Evolutionary conservation across 2,888 invertebrate genomes (phyloP).

Genomic region (Rutpela maculata): DNA sequence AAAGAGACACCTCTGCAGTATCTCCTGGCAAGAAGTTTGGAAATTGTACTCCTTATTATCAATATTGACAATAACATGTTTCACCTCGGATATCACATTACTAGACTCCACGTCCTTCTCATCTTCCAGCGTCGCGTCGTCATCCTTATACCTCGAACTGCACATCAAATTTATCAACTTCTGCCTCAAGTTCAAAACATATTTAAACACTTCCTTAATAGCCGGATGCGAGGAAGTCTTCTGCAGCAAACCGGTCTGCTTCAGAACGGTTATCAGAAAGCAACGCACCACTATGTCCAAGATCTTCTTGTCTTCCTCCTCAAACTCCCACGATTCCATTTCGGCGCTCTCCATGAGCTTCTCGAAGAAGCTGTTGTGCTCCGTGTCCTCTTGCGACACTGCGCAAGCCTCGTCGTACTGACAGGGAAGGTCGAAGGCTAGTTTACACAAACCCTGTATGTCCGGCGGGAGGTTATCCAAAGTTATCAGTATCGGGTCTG

Average conservation of each 20-base stretch:
- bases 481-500: slow-evolving; percentile 54
- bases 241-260: slow-evolving; percentile 75
- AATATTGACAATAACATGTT: slow-evolving; percentile 9
- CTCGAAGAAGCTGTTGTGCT: slow-evolving; percentile 66
- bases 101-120: slow-evolving; percentile 51
- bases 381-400: slow-evolving; percentile 55
- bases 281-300: slow-evolving; percentile 75
- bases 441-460: slow-evolving; percentile 63
- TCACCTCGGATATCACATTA: slow-evolving; percentile 1
- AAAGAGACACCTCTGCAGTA: slow-evolving; percentile 75
- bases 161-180: slow-evolving; percentile 66
- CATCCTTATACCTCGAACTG: slow-evolving; percentile 57
- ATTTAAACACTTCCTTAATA: slow-evolving; percentile 70
- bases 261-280: slow-evolving; percentile 75
- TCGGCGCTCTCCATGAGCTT: slow-evolving; percentile 72
- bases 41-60: slow-evolving; percentile 60
- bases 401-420: slow-evolving; percentile 71
- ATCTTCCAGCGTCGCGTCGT: slow-evolving; percentile 50
- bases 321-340: slow-evolving; percentile 75
- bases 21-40: slow-evolving; percentile 71
- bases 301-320: slow-evolving; percentile 72
- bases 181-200: slow-evolving; percentile 63
- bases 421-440: slow-evolving; percentile 67
- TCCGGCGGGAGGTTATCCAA: slow-evolving; percentile 60
- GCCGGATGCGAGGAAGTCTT: slow-evolving; percentile 63